These are phyloP conservation scores for Nemopilema nomurai DNA, from an alignment of 30 jellyfish, hydroid and myxozoan species.

Conservation along the genomic window DNA sequence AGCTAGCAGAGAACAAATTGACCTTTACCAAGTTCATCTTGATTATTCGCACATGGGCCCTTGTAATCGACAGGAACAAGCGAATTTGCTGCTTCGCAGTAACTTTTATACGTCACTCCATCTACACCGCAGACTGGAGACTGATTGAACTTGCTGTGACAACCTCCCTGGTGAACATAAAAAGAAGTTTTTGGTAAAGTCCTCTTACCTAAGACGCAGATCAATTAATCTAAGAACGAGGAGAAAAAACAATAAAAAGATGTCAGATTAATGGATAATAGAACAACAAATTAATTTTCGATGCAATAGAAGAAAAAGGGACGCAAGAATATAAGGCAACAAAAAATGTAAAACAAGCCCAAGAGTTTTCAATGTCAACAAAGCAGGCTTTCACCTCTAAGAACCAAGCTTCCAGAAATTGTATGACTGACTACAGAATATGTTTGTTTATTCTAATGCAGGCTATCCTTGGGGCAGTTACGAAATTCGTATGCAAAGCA, in stretches of 20 bases:
- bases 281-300: too few relatives aligned
- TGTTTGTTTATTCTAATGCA: too few relatives aligned
- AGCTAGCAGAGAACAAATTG: background rate
- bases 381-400: too few relatives aligned
- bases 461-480: too few relatives aligned
- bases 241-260: background rate
- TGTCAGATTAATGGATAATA: background rate
- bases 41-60: conserved; percentile 53
- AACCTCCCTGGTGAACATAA: conserved; percentile 23
- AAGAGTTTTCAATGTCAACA: too few relatives aligned
- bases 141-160: conserved; percentile 38
- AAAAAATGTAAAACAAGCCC: too few relatives aligned
- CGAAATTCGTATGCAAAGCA: background rate
- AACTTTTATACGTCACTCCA: conserved; percentile 72
- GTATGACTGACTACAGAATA: too few relatives aligned
- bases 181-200: background rate
- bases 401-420: too few relatives aligned
- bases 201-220: background rate
- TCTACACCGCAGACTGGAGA: conserved; percentile 82
- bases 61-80: conserved; percentile 73
- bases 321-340: too few relatives aligned
- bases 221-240: background rate
- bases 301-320: too few relatives aligned
- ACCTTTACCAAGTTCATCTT: conserved; percentile 14
- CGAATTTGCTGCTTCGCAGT: conserved; percentile 67